A percentile compares a stretch with the other conserved stretches of the same genome.
Evolutionary conservation across 92 coral and sea anemone species (phyloP).

Genomic region (Parazoanthus darwini): DNA sequence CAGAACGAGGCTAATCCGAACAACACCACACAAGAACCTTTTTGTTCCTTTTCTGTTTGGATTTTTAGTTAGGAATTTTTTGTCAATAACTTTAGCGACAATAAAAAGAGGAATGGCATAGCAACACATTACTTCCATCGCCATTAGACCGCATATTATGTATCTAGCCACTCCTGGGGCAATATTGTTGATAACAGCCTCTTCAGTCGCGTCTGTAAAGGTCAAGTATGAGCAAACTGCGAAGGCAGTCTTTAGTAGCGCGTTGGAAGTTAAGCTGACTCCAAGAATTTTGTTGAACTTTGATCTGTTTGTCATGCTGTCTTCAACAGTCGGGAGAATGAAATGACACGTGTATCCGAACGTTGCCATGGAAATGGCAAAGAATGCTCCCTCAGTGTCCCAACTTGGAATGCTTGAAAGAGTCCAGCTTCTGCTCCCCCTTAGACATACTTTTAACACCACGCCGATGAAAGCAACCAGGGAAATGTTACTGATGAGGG

Average conservation of each 20-base stretch:
- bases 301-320: conserved; percentile 32
- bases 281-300: conserved; percentile 37
- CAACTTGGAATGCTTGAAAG: conserved; percentile 28
- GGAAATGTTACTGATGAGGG: conserved; percentile 20
- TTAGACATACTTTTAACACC: conserved; percentile 5
- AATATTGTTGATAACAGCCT: conserved; percentile 42
- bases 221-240: conserved; percentile 37
- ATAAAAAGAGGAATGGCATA: conserved; percentile 32
- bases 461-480: conserved; percentile 32
- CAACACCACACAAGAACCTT: not conserved
- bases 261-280: conserved; percentile 30
- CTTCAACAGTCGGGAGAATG: conserved; percentile 36
- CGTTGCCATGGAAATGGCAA: conserved; percentile 33
- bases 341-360: conserved; percentile 41
- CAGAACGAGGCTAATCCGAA: conserved; percentile 24
- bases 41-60: conserved; percentile 13
- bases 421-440: conserved; percentile 14
- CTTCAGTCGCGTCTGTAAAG: conserved; percentile 13
- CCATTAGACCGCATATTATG: conserved; percentile 33
- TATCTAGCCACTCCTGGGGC: conserved; percentile 30
- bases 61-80: not conserved
- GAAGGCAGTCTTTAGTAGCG: conserved; percentile 30
- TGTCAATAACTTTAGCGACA: conserved; percentile 28
- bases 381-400: conserved; percentile 36
- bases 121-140: conserved; percentile 34